Conservation (phyloP, 2,113 vertebrate genomes). For the Varanus salvator region DNA sequence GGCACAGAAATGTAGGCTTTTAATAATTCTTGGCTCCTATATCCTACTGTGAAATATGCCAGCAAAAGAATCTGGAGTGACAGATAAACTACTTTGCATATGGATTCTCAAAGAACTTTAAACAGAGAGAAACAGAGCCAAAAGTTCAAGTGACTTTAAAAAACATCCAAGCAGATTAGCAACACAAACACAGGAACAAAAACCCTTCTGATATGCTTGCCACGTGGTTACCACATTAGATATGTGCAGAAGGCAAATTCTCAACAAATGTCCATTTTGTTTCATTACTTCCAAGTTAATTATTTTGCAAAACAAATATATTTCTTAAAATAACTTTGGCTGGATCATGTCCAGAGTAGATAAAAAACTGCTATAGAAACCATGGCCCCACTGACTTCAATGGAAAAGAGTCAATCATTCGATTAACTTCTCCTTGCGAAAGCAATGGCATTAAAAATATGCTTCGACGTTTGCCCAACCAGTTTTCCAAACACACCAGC, state of each 20-base stretch:
- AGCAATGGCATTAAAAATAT: neutral
- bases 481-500: too few species aligned
- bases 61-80: neutral
- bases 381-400: neutral
- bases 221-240: neutral
- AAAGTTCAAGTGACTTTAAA: neutral
- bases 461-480: neutral
- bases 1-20: neutral
- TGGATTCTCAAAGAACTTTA: conserved; percentile 14
- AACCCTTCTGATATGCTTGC: neutral
- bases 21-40: conserved; percentile 14
- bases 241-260: neutral
- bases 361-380: neutral
- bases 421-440: neutral
- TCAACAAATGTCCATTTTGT: neutral
- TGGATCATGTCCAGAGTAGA: neutral
- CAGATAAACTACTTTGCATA: neutral
- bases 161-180: neutral
- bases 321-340: neutral
- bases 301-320: neutral
- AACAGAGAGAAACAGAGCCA: neutral
- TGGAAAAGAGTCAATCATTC: neutral
- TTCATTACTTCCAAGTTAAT: neutral
- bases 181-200: neutral
- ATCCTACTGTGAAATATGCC: conserved; percentile 12